Percentiles rank a stretch among this genome's conserved stretches.
Conservation (phyloP, 2,113 vertebrate genomes). For the Alaudala cheleensis region DNA sequence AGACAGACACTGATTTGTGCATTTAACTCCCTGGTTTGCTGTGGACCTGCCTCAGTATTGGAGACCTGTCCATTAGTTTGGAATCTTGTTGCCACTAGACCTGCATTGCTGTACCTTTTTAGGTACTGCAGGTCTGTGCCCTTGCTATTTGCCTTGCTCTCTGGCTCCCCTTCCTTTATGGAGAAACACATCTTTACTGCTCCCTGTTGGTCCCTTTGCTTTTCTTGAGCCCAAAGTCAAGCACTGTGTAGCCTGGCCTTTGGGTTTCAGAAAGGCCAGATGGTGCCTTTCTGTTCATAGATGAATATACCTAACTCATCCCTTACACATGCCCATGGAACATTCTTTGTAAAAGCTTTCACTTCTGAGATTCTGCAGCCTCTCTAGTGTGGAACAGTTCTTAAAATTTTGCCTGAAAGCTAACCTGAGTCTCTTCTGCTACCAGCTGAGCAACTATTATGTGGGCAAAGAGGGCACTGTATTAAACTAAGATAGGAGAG, state of each 20-base stretch:
- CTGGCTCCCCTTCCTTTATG: neutral
- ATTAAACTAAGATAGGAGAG: neutral
- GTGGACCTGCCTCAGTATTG: neutral
- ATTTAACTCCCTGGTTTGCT: neutral
- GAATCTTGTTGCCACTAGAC: neutral
- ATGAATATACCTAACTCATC: neutral
- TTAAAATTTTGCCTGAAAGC: neutral
- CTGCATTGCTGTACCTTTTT: neutral
- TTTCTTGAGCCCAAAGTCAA: neutral
- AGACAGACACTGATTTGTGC: neutral
- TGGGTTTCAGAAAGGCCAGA: neutral
- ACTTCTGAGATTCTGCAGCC: neutral
- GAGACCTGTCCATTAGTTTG: neutral
- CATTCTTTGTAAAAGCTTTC: neutral
- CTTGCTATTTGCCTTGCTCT: neutral
- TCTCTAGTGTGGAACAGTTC: neutral
- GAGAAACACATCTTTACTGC: neutral
- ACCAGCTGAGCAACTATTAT: neutral
- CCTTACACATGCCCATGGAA: neutral
- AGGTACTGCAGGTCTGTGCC: neutral
- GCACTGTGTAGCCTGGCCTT: rapidly evolving
- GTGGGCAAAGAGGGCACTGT: neutral
- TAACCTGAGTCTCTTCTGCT: neutral
- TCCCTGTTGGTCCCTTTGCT: neutral
- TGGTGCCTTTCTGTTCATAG: neutral